These are phyloP conservation scores for Smutsia gigantea DNA, from an alignment of 2,797 vertebrate species.

Conservation along the genomic window DNA sequence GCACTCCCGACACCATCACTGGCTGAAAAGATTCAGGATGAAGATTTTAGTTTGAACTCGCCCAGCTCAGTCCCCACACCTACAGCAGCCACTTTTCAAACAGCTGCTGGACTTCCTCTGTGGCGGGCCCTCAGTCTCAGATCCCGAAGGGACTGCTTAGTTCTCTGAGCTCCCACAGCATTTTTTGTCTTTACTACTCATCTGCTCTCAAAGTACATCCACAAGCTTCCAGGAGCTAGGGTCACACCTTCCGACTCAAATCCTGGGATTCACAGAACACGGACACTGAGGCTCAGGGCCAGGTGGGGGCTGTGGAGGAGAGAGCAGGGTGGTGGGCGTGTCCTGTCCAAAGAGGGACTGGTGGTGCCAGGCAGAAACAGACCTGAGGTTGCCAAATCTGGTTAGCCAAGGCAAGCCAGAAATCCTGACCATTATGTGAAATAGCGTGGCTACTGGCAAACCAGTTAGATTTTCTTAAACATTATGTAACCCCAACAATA, in stretches of 20 bases:
- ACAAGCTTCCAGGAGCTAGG: background rate
- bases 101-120: background rate
- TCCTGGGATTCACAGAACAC: background rate
- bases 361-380: background rate
- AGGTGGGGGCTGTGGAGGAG: background rate
- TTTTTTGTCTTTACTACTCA: background rate
- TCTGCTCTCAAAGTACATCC: background rate
- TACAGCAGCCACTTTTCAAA: background rate
- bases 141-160: background rate
- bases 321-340: background rate
- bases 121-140: background rate
- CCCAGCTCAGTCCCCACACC: background rate
- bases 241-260: background rate
- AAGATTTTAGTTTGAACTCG: slow-evolving; percentile 5
- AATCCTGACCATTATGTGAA: background rate
- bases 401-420: background rate
- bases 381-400: background rate
- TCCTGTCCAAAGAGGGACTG: background rate
- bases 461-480: background rate
- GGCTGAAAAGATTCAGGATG: slow-evolving; percentile 78
- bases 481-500: background rate
- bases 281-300: background rate
- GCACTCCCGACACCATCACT: slow-evolving; percentile 90
- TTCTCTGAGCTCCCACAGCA: background rate
- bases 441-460: background rate